Evolutionary conservation across 2,888 invertebrate genomes (phyloP).

Genomic region (Meteorus colon): DNA sequence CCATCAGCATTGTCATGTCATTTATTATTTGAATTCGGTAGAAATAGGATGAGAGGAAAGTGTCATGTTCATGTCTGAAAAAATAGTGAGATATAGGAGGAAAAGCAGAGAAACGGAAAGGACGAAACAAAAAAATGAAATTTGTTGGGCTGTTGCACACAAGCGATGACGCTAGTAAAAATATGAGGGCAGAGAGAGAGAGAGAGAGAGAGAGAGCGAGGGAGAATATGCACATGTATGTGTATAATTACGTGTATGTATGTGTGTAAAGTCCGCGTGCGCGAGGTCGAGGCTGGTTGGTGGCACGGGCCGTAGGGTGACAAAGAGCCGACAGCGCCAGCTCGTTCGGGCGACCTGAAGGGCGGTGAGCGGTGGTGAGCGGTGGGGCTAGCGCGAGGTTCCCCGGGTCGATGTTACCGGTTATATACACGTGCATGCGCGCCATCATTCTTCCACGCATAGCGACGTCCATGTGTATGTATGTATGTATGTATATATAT

Average conservation of each 20-base stretch:
- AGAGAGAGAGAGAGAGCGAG: slow-evolving; percentile 49
- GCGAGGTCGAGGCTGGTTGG: slow-evolving; percentile 34
- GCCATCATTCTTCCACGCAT: slow-evolving; percentile 43
- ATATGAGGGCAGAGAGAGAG: slow-evolving; percentile 42
- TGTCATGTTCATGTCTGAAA: neutral
- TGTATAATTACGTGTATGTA: neutral
- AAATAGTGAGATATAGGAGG: neutral
- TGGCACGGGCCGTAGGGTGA: slow-evolving; percentile 49
- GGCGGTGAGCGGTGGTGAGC: slow-evolving; percentile 46
- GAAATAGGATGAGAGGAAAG: neutral
- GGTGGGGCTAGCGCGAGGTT: slow-evolving; percentile 47
- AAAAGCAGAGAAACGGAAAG: neutral
- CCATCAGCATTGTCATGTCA: neutral
- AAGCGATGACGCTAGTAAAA: slow-evolving; percentile 30
- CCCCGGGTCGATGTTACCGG: slow-evolving; percentile 59
- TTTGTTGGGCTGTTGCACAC: slow-evolving; percentile 22
- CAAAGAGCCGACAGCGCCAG: slow-evolving; percentile 49
- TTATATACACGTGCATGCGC: slow-evolving; percentile 50
- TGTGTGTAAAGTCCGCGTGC: slow-evolving; percentile 39
- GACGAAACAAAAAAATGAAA: neutral
- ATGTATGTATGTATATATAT: slow-evolving; percentile 37
- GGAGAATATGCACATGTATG: neutral
- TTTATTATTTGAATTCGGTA: neutral
- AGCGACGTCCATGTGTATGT: slow-evolving; percentile 31
- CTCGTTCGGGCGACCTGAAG: slow-evolving; percentile 45